Percentiles rank a stretch among this genome's conserved stretches.
Conservation (phyloP, 2,113 vertebrate species). For the Nanger granti region DNA sequence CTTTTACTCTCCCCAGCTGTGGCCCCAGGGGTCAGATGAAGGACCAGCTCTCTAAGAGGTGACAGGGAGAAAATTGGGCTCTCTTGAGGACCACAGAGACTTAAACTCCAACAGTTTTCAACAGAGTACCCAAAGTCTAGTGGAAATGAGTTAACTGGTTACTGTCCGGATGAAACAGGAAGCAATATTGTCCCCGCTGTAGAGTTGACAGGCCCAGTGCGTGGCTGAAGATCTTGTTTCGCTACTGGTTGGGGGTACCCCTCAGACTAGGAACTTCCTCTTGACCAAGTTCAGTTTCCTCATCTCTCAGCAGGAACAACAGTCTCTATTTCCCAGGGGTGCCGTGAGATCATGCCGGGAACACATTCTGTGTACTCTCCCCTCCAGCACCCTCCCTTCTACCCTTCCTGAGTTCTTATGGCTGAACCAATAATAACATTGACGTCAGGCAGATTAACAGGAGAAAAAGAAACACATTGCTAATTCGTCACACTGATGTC, state of each 20-base stretch:
- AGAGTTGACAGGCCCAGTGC: background rate
- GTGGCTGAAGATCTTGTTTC: background rate
- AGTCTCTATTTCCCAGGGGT: background rate
- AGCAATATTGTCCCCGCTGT: background rate
- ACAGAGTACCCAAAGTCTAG: background rate
- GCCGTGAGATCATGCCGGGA: accelerated
- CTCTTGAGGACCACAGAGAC: background rate
- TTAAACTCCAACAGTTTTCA: background rate
- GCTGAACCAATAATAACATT: background rate
- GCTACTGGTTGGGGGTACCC: background rate
- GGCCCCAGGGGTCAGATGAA: background rate
- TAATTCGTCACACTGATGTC: background rate
- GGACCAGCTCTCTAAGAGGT: background rate
- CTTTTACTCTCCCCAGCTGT: background rate
- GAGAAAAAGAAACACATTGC: background rate
- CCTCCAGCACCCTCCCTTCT: background rate
- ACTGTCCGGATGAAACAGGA: background rate
- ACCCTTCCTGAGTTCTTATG: background rate
- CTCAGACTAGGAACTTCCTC: background rate
- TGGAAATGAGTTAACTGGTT: background rate
- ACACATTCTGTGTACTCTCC: accelerated
- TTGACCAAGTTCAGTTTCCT: background rate
- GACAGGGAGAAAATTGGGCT: background rate
- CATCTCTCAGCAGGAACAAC: background rate
- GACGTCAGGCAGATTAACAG: background rate